Evolutionary conservation across 2,888 invertebrate species (phyloP), one percentile per base, ranked within the genome.

Genomic region (Patella ulyssiponensis): DNA sequence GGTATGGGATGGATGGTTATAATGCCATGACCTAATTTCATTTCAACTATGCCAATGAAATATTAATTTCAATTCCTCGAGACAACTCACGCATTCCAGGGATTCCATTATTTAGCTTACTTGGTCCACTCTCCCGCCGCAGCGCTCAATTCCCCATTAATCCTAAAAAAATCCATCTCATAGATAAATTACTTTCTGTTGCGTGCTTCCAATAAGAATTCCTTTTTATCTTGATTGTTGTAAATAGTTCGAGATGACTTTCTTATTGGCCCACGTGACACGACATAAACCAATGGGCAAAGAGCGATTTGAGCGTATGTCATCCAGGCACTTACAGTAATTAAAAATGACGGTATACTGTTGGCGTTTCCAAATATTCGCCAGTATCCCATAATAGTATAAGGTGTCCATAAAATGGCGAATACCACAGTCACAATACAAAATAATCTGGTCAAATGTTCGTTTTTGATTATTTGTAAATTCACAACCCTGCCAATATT

Each of bases 371-470:
- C 82, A 78, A 89, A 89, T 44, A 87, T 86, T 69, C 86, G 83
- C 78, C 87, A 85, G 77, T 86, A 86, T 2, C 85, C 82, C 73
- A 87, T 81, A 27, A 88, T 79, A 23, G 88, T 75, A 78, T 90
- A 89, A 1, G 88, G 88, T 20, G 85, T 72, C 90, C 90, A 90
- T 7, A 86, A 58, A 5, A 83, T 20, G 20, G 84, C 81, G 77
- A 86, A 88, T 15, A 83, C 79, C 20, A 86, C 33, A 17, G 88
- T 88, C 52, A 88, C 82, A 3, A 86, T 69, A 69, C 89, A 86
- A 77, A 89, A 89, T 17, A 88, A 79, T 53, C 88, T 78, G 7
- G 87, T 88, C 51, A 89, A 81, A 77, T 89, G 88, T 74, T 89
- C 89, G 74, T 88, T 89, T 72, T 83, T 85, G 17, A 85, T 80